Evolutionary conservation across 2,113 vertebrate species (phyloP).

Genomic region (Carassius carassius): DNA sequence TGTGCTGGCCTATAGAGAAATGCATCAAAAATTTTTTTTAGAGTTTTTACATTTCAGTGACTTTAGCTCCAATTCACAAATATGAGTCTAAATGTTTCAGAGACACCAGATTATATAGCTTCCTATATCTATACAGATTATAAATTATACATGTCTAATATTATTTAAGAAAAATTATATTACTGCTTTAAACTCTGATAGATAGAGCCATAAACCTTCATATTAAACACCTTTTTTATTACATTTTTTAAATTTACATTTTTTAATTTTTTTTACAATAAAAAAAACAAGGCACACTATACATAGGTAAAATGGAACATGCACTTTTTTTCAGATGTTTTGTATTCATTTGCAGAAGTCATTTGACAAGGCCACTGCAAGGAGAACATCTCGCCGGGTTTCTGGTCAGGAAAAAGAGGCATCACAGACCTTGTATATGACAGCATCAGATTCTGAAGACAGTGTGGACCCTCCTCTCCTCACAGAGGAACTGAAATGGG

Average conservation of each 20-base stretch:
- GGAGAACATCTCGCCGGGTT: conserved; percentile 69
- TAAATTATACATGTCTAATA: background rate
- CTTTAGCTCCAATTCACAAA: too few relatives aligned
- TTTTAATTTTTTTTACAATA: too few relatives aligned
- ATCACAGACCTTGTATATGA: conserved; percentile 45
- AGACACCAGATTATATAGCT: background rate
- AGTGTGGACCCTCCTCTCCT: conserved; percentile 34
- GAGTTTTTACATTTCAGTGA: too few relatives aligned
- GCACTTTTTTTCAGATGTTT: conserved; percentile 30
- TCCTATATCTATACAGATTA: background rate
- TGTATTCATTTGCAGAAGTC: conserved; percentile 54
- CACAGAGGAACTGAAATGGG: conserved; percentile 47
- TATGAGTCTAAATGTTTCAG: too few relatives aligned
- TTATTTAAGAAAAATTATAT: background rate
- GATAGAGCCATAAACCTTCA: too few relatives aligned
- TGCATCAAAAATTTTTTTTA: too few relatives aligned
- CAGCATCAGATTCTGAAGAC: conserved; percentile 63
- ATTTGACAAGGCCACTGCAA: conserved; percentile 57
- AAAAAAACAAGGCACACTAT: too few relatives aligned
- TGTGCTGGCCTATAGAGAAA: too few relatives aligned
- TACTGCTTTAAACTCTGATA: background rate
- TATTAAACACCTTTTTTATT: too few relatives aligned
- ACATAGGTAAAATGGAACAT: background rate
- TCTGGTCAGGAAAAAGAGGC: conserved; percentile 68
- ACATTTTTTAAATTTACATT: too few relatives aligned